phyloP scores from a whole-genome alignment of 2,113 vertebrate genomes.

The Tupaia tana region DNA sequence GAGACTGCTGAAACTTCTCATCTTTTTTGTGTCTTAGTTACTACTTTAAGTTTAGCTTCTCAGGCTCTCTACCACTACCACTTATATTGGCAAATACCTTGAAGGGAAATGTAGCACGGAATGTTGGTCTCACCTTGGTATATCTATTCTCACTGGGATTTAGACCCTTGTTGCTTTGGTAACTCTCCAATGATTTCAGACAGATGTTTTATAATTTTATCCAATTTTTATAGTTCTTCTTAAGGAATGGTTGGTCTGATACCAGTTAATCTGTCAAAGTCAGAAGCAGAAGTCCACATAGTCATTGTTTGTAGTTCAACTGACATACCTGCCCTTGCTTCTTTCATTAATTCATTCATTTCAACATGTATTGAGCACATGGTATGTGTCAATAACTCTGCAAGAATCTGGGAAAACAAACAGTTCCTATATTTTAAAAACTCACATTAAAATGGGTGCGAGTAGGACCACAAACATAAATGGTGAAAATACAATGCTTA shows the following conservation, averaged over 20 bases:
- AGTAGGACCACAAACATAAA: neutral
- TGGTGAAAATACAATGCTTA: constrained; percentile 37
- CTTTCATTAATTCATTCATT: neutral
- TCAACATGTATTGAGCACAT: neutral
- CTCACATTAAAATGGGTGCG: constrained; percentile 14
- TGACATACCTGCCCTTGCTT: neutral
- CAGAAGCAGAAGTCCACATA: neutral
- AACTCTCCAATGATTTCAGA: constrained; percentile 38
- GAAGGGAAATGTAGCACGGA: neutral
- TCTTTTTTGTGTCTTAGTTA: constrained; percentile 36
- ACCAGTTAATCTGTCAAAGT: constrained; percentile 36
- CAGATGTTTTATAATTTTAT: constrained; percentile 38
- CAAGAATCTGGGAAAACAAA: constrained; percentile 27
- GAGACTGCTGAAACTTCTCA: neutral
- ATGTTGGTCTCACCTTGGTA: neutral
- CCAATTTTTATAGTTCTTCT: constrained; percentile 16
- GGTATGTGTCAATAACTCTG: constrained; percentile 24
- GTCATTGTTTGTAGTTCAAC: constrained; percentile 31
- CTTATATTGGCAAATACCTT: constrained; percentile 28
- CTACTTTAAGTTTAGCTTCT: constrained; percentile 28
- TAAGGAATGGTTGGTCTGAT: neutral
- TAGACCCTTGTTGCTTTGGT: neutral
- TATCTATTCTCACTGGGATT: neutral
- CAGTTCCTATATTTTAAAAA: neutral
- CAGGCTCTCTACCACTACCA: neutral